Percentiles rank a stretch among this genome's conserved stretches.
These are phyloP conservation scores for Cotesia glomerata DNA, from an alignment of 1,140 invertebrate species.

Conservation along the genomic window DNA sequence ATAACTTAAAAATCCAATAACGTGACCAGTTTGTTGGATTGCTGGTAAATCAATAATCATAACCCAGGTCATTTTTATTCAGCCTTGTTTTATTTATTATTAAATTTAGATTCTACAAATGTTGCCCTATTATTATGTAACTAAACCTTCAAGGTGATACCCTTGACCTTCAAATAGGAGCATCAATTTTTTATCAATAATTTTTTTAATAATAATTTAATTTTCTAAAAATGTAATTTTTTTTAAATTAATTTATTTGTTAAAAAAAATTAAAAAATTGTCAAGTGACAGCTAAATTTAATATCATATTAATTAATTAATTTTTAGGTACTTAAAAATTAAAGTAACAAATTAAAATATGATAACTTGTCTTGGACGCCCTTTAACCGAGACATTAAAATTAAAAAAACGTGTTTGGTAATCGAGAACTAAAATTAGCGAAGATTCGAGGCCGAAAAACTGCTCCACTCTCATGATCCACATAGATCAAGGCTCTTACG, in stretches of 20 bases:
- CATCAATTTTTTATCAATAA: too few relatives aligned
- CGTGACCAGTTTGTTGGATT: too few relatives aligned
- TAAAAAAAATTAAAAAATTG: too few relatives aligned
- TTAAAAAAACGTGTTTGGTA: neutral
- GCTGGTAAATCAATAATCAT: neutral
- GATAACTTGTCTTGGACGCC: neutral
- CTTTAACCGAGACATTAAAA: neutral
- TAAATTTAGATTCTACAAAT: too few relatives aligned
- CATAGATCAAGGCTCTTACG: conserved; percentile 29
- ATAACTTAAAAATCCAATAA: too few relatives aligned
- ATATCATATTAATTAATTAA: too few relatives aligned
- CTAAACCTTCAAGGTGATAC: conserved; percentile 21
- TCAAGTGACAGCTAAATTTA: too few relatives aligned
- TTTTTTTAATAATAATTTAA: too few relatives aligned
- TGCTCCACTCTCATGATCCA: conserved; percentile 37
- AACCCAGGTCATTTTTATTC: neutral
- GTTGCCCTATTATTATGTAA: conserved; percentile 16
- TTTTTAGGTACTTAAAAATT: too few relatives aligned
- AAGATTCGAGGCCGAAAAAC: conserved; percentile 44
- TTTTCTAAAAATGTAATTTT: too few relatives aligned
- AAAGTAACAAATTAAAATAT: neutral
- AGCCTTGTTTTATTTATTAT: neutral
- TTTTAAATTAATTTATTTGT: too few relatives aligned
- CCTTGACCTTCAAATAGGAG: conserved; percentile 4
- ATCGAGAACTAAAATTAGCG: conserved; percentile 39